Evolutionary conservation across 1,140 invertebrate genomes (phyloP).

Genomic region (Cephus cinctus): DNA sequence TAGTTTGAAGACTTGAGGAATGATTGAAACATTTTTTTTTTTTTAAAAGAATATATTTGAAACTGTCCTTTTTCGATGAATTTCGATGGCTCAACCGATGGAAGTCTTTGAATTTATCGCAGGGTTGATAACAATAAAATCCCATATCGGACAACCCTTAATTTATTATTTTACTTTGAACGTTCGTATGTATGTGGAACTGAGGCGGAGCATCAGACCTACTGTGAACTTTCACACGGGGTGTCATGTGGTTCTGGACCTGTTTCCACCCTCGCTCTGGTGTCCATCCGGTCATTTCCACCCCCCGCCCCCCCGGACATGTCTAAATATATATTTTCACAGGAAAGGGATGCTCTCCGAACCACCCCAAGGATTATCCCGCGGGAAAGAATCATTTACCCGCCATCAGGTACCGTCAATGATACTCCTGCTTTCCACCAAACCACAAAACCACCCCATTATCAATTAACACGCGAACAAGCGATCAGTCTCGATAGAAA

Average conservation of each 20-base stretch:
- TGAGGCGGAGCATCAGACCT: background rate
- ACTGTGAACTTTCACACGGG: slow-evolving; percentile 31
- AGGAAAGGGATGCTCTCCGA: slow-evolving; percentile 24
- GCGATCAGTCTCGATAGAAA: slow-evolving; percentile 1
- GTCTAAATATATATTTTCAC: slow-evolving; percentile 28
- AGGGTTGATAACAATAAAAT: too few species aligned
- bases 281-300: slow-evolving; percentile 33
- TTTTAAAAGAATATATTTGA: too few species aligned
- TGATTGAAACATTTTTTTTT: too few species aligned
- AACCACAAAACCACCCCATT: slow-evolving; percentile 3
- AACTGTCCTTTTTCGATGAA: too few species aligned
- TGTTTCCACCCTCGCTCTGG: slow-evolving; percentile 28
- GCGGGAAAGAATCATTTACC: background rate
- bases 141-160: too few species aligned
- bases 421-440: slow-evolving; percentile 1
- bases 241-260: slow-evolving; percentile 31
- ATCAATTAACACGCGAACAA: slow-evolving; percentile 10
- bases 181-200: slow-evolving; percentile 7
- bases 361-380: background rate
- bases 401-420: background rate
- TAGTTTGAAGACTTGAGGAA: too few species aligned
- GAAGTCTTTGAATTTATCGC: too few species aligned
- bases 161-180: too few species aligned
- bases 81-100: too few species aligned
- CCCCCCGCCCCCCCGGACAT: slow-evolving; percentile 17